Evolutionary conservation across 2,113 vertebrate genomes (phyloP).

Genomic region (Hepsetus odoe): DNA sequence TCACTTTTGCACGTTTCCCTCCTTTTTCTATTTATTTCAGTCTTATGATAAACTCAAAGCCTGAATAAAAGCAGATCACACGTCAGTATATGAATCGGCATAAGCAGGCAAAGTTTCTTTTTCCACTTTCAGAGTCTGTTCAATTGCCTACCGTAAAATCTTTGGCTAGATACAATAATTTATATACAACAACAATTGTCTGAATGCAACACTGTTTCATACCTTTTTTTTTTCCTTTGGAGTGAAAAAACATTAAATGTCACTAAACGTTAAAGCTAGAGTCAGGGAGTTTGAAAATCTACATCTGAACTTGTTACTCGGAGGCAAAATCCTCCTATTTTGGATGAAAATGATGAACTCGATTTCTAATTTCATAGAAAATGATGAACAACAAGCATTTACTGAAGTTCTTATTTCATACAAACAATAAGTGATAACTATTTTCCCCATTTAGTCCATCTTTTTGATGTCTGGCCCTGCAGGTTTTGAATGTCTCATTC

Average conservation of each 20-base stretch:
- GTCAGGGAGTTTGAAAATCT: not conserved
- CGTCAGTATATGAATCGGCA: not conserved
- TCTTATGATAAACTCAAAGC: not conserved
- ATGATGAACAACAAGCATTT: not conserved
- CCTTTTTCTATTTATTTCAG: not conserved
- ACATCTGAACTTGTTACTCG: not conserved
- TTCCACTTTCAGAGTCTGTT: not conserved
- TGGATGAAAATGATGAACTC: not conserved
- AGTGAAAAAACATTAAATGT: not conserved
- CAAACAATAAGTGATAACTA: not conserved
- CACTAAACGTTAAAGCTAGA: not conserved
- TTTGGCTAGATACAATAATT: slow-evolving; percentile 15
- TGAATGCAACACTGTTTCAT: too few relatives aligned
- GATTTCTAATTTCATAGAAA: too few relatives aligned
- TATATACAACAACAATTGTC: slow-evolving; percentile 6
- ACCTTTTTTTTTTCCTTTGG: not conserved
- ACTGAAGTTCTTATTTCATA: not conserved
- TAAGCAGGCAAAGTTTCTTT: not conserved
- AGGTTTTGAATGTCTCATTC: not conserved
- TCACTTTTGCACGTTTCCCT: slow-evolving; percentile 6
- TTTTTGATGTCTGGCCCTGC: slow-evolving; percentile 11
- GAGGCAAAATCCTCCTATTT: not conserved
- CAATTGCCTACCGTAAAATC: not conserved
- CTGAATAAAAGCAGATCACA: not conserved
- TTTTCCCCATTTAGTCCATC: not conserved